These are phyloP conservation scores for Aphyosemion australe DNA, from an alignment of 2,113 vertebrate genomes.

Conservation along the genomic window DNA sequence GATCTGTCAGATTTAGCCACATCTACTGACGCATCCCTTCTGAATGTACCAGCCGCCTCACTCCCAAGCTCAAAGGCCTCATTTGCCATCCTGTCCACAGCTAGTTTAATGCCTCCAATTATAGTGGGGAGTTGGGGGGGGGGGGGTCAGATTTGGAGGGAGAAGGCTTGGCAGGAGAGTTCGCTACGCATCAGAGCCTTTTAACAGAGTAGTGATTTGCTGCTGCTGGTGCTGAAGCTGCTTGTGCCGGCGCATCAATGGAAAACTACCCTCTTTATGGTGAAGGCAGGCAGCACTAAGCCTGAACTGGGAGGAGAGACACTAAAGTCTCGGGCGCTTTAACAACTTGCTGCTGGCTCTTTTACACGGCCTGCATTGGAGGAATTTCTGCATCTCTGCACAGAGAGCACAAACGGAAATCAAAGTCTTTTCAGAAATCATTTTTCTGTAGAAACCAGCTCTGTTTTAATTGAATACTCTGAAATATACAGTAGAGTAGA, in stretches of 20 bases:
- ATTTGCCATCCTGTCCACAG: constrained; percentile 78
- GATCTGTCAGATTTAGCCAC: constrained; percentile 75
- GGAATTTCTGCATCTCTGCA: constrained; percentile 65
- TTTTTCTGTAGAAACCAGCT: constrained; percentile 53
- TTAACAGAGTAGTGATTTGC: constrained; percentile 80
- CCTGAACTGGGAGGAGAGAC: constrained; percentile 63
- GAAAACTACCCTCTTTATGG: constrained; percentile 73
- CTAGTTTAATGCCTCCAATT: constrained; percentile 83
- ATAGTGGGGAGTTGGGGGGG: constrained; percentile 68
- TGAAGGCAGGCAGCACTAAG: constrained; percentile 61
- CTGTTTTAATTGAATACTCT: constrained; percentile 59
- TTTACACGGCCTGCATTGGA: constrained; percentile 28
- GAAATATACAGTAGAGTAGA: constrained; percentile 15
- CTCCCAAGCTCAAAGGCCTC: constrained; percentile 72
- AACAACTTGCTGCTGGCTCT: constrained; percentile 33
- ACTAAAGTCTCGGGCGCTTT: constrained; percentile 57
- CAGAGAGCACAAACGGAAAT: constrained; percentile 65
- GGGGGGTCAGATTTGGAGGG: constrained; percentile 76
- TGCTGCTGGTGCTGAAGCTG: constrained; percentile 67
- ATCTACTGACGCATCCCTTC: constrained; percentile 61
- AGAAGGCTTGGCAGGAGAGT: constrained; percentile 75
- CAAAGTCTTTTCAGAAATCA: constrained; percentile 66
- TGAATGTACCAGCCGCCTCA: constrained; percentile 75
- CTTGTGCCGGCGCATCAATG: constrained; percentile 75
- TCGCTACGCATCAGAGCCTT: constrained; percentile 78